Conservation (phyloP, 2,797 vertebrate genomes). For the Garrulus glandarius region DNA sequence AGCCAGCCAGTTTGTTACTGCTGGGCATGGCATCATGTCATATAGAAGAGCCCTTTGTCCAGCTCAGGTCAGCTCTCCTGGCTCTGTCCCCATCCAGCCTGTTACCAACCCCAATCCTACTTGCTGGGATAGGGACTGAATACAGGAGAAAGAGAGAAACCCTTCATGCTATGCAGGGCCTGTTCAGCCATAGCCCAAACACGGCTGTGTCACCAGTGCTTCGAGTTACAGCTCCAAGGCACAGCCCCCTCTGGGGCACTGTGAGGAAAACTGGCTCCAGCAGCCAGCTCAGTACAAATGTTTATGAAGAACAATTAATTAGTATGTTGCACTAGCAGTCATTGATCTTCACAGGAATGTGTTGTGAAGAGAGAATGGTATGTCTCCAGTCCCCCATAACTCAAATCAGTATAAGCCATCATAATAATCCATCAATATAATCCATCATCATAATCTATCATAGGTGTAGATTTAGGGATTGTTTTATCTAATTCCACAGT, state of each 20-base stretch:
- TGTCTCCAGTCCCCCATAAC: neutral
- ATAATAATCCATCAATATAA: neutral
- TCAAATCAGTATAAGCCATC: neutral
- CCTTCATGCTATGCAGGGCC: neutral
- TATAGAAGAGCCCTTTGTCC: neutral
- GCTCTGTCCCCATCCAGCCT: neutral
- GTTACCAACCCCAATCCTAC: rapidly evolving
- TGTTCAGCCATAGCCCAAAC: neutral
- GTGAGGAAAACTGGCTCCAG: neutral
- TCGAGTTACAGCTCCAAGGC: neutral
- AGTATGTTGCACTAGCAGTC: rapidly evolving
- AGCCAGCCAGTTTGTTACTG: neutral
- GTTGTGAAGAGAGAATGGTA: neutral
- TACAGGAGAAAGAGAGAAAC: neutral
- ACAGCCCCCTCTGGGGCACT: neutral
- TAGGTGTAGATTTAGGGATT: neutral
- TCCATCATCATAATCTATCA: neutral
- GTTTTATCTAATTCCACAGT: neutral
- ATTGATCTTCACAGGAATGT: neutral
- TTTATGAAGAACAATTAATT: rapidly evolving
- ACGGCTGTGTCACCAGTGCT: rapidly evolving
- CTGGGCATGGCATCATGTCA: neutral
- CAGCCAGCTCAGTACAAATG: rapidly evolving
- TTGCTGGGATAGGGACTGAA: neutral
- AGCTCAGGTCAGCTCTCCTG: neutral